Base-by-base conservation (phyloP, 2,888 invertebrate genomes). In the Fragum fragum region DNA sequence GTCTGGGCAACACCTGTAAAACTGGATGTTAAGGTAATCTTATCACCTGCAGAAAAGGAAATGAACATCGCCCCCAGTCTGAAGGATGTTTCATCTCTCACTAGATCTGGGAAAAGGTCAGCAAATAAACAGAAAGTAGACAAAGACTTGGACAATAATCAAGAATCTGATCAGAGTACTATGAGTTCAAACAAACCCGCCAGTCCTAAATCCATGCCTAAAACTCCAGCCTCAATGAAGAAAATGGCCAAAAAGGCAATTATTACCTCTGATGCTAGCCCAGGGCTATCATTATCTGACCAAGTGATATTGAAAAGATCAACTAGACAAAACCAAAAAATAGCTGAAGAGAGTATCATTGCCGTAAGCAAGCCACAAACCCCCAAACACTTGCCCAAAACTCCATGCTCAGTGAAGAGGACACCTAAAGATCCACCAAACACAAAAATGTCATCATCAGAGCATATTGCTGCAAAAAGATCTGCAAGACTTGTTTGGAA, bases 1-100 rank as follows among this genome's bases (percentile, higher is more conserved):
- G 85, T 85, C 23, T 85, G 76, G 73, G 55, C 77, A 3, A 85
- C 85, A n/a, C 85, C 85, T 47, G 26, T 77, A 0, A 74, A 75
- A 72, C 61, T 18, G 1, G 47, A 47, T 14, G 47, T n/a, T 18
- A 5, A 47, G n/a, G n/a, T 18, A 2, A 47, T 16, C 47, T 16
- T 47, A 16, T 28, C 57, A 26, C 14, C 57, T 7, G 26, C 9
- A 1, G 42, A 66, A 42, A 23, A 42, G 9, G n/a, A 28, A n/a
- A 63, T 7, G 11, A 66, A 52, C 42, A 52, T 16, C n/a, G 23
- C 74, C 16, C 63, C 61, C 18, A 18, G 1, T 1, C 28, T 29
- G 21, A n/a, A 39, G 26, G 2, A 14, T 42, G 23, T n/a, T 21
- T n/a, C 14, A 23, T 42, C 66, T 66, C 42, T 11, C 5, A 39